Base-by-base conservation (phyloP, 2,888 invertebrate genomes). In the Danaus chrysippus region DNA sequence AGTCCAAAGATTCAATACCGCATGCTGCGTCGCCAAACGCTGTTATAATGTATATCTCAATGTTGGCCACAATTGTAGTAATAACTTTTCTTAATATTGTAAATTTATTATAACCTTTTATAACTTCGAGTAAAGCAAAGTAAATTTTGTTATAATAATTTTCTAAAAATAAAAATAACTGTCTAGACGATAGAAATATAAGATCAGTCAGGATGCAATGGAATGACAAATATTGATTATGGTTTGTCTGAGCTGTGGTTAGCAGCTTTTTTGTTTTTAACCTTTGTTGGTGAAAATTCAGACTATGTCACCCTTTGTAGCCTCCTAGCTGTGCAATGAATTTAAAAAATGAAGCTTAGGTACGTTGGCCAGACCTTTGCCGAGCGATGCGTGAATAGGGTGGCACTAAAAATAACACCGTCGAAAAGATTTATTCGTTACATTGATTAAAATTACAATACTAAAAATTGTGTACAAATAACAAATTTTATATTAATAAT, bases 1-100 rank as follows among this genome's bases (percentile, higher is more conserved):
- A 49, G 17, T 57, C 59, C 61, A 61, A 49, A 61, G 57, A 58
- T 60, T 60, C 59, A 60, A 63, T 63, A 58, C 54, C 44, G 61
- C 61, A 64, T 58, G 23, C 12, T 58, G 54, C 54, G 63, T 61
- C 54, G 46, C 43, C 58, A 57, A 59, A 63, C 56, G 23, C 23
- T 34, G 23, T 34, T 34, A 34, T 34, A 34, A 34, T 34, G 8
- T 34, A 53, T 54, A 54, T 59, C 57, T 63, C 42, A 11, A 54
- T 63, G 55, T 56, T 42, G 10, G 46, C 54, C 57, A 59, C 59
- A 54, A 63, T 52, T 49, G 54, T 34, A 8, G 23, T 34, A 34
- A 34, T 34, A 34, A 34, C 41, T 54, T 41, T 41, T 54, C 41
- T 54, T n/a, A 54, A 54, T 41, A n/a, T n/a, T n/a, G n/a, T n/a